These are phyloP conservation scores for Lytechinus pictus DNA, from an alignment of 35 echinoderm and acorn worm species.

Conservation along the genomic window DNA sequence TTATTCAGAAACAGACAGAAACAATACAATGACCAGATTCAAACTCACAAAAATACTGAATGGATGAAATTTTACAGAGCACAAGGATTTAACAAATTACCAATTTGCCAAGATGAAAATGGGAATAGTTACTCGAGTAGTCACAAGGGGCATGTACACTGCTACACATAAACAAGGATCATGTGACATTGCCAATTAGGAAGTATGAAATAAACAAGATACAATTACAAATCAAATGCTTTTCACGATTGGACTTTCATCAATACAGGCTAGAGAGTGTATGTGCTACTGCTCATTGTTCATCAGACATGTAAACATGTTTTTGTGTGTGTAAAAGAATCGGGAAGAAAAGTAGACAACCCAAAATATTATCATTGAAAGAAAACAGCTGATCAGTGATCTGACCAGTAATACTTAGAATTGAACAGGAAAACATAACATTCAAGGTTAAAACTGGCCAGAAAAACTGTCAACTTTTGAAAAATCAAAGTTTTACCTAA, in stretches of 20 bases:
- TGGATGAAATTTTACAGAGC: neutral
- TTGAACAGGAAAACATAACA: too few relatives aligned
- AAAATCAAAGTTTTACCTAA: neutral
- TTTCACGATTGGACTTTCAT: neutral
- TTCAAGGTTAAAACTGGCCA: neutral
- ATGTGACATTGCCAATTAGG: neutral
- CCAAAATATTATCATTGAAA: neutral
- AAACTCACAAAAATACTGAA: neutral
- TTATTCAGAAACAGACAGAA: neutral
- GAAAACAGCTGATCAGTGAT: too few relatives aligned
- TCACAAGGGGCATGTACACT: neutral
- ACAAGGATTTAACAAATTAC: neutral
- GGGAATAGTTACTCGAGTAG: too few relatives aligned
- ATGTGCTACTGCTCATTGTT: neutral
- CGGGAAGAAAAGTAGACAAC: neutral
- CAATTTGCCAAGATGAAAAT: neutral
- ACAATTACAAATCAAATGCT: neutral
- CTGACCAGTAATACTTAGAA: too few relatives aligned
- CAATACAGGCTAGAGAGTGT: neutral
- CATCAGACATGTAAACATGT: neutral
- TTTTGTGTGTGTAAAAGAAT: neutral
- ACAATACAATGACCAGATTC: neutral
- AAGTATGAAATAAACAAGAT: slow-evolving; percentile 6
- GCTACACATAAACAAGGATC: neutral
- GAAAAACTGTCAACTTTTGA: neutral